Base-by-base conservation (phyloP, 2,113 vertebrate genomes). In the Microcebus tavaratra region DNA sequence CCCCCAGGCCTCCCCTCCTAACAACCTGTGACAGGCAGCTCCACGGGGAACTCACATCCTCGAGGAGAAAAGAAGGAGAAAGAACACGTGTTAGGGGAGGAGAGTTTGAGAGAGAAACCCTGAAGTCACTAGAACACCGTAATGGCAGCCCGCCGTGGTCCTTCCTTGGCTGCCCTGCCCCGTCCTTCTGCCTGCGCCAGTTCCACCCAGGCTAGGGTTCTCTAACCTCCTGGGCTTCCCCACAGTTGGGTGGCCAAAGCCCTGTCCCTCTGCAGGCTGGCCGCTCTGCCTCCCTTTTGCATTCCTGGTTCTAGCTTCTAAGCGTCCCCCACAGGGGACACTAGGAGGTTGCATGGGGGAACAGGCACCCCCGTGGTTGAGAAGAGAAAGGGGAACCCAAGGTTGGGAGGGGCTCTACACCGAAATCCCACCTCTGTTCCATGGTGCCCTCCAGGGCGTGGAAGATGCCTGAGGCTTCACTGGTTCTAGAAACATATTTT, bases 51-150 rank as follows among this genome's bases (percentile, higher is more conserved):
- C 15, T 0, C 0, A 42, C 8, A 50, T 6, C 45, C 79, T 45
- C 59, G 2, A 5, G 21, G 8, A 88, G 36, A 39, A 45, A 39
- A 76, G 48, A 48, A 50, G 45, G 48, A 65, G 10, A 83, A 80
- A 25, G n/a, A 80, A 14, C 5, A 15, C 17, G 36, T n/a, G 20
- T 9, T 50, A 29, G n/a, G 48, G 48, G 57, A 31, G 68, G 53
- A 17, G 13, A 67, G 65, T 39, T 91, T 36, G 18, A 39, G 70
- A 18, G 11, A 0, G 2, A 34, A 17, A 29, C 53, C 45, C 36
- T 0, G 2, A 27, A 39, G 55, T 50, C 81, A 36, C 45, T 1
- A 18, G 2, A 17, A 42, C 17, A 8, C 0, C 4, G 27, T 1
- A 11, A 42, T 10, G 34, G 25, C 50, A 29, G 45, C 25, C 57